These are phyloP conservation scores for Desoria tigrina DNA, from an alignment of 2,888 invertebrate species.

Conservation along the genomic window DNA sequence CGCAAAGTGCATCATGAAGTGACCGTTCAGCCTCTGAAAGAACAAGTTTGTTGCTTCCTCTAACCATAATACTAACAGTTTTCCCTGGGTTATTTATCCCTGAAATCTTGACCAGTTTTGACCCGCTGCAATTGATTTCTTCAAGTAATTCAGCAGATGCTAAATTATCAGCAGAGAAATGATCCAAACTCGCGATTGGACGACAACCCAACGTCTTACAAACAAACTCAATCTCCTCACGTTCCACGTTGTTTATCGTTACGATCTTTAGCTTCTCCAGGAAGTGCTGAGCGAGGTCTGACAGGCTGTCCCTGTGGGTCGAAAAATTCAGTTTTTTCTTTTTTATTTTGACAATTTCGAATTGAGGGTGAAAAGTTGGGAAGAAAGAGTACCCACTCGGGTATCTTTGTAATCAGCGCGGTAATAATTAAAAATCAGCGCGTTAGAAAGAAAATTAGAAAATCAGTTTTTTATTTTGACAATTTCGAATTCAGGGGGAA, in stretches of 20 bases:
- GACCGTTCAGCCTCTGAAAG: slow-evolving; percentile 78
- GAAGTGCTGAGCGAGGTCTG: slow-evolving; percentile 95
- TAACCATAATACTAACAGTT: slow-evolving; percentile 88
- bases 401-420: too few relatives aligned
- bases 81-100: slow-evolving; percentile 66
- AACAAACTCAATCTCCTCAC: slow-evolving; percentile 97
- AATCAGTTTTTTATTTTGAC: too few relatives aligned
- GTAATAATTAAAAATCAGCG: too few relatives aligned
- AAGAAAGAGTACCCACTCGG: too few relatives aligned
- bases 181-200: slow-evolving; percentile 97
- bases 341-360: too few relatives aligned
- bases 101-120: slow-evolving; percentile 76
- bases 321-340: too few relatives aligned
- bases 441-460: too few relatives aligned
- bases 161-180: slow-evolving; percentile 89
- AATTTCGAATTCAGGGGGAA: too few relatives aligned
- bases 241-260: slow-evolving; percentile 96
- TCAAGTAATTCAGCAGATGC: slow-evolving; percentile 91
- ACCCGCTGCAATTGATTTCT: slow-evolving; percentile 83
- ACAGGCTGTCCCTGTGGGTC: slow-evolving; percentile 97
- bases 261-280: slow-evolving; percentile 98
- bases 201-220: slow-evolving; percentile 92
- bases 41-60: slow-evolving; percentile 85
- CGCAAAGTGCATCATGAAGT: slow-evolving; percentile 87
- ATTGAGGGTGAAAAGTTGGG: too few relatives aligned